Base-by-base conservation (phyloP, 2,888 invertebrate genomes). In the Spilarctia lutea region DNA sequence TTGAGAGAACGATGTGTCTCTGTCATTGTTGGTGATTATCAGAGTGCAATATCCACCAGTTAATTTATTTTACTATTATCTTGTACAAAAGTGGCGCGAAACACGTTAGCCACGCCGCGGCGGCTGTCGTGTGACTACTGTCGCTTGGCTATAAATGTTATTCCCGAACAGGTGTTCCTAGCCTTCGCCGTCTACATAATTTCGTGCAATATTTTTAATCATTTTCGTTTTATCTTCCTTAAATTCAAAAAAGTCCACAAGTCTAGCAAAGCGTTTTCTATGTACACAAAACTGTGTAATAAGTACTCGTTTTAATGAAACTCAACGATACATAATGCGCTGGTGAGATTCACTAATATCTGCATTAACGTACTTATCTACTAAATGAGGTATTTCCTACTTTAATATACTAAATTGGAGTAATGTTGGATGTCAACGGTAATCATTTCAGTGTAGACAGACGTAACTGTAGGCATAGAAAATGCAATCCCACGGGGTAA, bases 381-480 rank as follows among this genome's bases (percentile, higher is more conserved):
- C 82, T 80, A 85, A 91, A 93, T 89, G 84, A 90, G 87, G 72
- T 39, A 86, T 88, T 92, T 93, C 93, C 93, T 93, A 90, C 90
- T 92, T 92, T 72, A 76, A 71, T 80, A 81, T 81, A 74, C 77
- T 74, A 70, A 3, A 48, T 65, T 71, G 68, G 52, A 74, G 75
- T 77, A 74, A 79, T 78, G 70, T 77, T 10, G 72, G 72, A 74
- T 35, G 63, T 68, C 39, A 77, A 77, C 73, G 65, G 45, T 39
- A 10, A 52, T 71, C 35, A 52, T 75, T 68, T 56, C 16, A 8
- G 18, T 65, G 65, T 66, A 70, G 27, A n/a, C 45, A 42, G 18
- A 45, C 24, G n/a, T n/a, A 67, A 7, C 3, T 42, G 27, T 16
- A 30, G 35, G 65, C n/a, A 30, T 45, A 60, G 30, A 20, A 63